phyloP scores from a whole-genome alignment of 2,888 invertebrate genomes.

The Chrysolina haemoptera region DNA sequence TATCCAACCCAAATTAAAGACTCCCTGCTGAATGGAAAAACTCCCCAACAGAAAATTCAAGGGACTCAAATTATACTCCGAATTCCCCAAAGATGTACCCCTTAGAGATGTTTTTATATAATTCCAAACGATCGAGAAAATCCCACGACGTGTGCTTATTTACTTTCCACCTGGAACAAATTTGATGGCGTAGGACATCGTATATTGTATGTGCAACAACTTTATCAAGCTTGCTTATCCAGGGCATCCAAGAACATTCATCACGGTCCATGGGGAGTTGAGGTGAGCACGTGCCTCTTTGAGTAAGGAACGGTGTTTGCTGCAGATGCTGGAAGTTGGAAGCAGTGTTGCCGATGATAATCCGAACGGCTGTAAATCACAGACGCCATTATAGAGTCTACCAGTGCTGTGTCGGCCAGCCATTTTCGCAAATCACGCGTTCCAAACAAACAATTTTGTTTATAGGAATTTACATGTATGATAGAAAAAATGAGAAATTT shows the following conservation, averaged over 20 bases:
- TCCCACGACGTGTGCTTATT: not conserved
- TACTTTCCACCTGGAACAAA: not conserved
- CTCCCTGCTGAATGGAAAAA: too few species aligned
- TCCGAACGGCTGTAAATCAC: too few species aligned
- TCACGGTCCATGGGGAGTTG: not conserved
- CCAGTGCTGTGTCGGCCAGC: too few species aligned
- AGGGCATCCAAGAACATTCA: not conserved
- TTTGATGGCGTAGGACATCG: not conserved
- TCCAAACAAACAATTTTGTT: too few species aligned
- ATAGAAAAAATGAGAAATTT: too few species aligned
- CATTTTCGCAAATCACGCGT: too few species aligned
- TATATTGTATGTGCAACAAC: conserved; percentile 6
- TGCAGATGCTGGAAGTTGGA: not conserved
- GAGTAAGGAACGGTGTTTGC: not conserved
- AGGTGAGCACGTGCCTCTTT: not conserved
- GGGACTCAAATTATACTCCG: too few species aligned
- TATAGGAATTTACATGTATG: too few species aligned
- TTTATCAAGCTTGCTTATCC: conserved; percentile 2
- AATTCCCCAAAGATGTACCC: not conserved
- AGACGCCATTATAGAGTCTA: too few species aligned
- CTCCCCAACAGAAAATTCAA: too few species aligned
- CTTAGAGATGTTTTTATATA: not conserved
- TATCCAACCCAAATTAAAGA: too few species aligned
- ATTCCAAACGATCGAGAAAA: not conserved
- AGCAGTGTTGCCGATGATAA: too few species aligned